phyloP scores from a whole-genome alignment of 2,797 vertebrate species.

The Sorex maritimensis region DNA sequence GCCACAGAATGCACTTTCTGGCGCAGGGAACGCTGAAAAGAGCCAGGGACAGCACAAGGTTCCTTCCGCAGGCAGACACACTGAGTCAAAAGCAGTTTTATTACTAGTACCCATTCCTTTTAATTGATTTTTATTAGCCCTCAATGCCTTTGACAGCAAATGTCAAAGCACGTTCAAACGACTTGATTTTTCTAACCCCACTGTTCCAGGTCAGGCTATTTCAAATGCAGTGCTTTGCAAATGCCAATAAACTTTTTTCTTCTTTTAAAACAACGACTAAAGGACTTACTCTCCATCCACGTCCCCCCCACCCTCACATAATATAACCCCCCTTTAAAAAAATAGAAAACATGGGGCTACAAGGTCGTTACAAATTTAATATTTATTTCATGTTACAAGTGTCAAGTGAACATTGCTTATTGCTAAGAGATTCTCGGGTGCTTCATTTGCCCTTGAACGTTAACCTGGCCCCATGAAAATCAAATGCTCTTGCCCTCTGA shows the following conservation, averaged over 20 bases:
- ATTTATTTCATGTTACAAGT: conserved; percentile 38
- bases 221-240: conserved; percentile 64
- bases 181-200: conserved; percentile 12
- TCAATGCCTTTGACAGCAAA: conserved; percentile 64
- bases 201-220: neutral
- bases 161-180: conserved; percentile 53
- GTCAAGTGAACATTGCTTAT: conserved; percentile 15
- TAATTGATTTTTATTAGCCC: conserved; percentile 64
- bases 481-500: conserved; percentile 50
- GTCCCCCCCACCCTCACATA: neutral
- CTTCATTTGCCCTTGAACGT: conserved; percentile 82
- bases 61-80: neutral
- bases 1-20: neutral
- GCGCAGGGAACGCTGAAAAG: conserved; percentile 21
- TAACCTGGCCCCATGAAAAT: conserved; percentile 72
- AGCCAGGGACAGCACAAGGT: neutral
- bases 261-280: conserved; percentile 10
- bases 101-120: conserved; percentile 57
- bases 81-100: conserved; percentile 30
- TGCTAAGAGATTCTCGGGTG: neutral
- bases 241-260: conserved; percentile 40
- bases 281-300: neutral
- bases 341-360: neutral
- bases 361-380: neutral
- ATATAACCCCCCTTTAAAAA: neutral